These are phyloP conservation scores for Megalops cyprinoides DNA, from an alignment of 2,797 vertebrate species.

Conservation along the genomic window DNA sequence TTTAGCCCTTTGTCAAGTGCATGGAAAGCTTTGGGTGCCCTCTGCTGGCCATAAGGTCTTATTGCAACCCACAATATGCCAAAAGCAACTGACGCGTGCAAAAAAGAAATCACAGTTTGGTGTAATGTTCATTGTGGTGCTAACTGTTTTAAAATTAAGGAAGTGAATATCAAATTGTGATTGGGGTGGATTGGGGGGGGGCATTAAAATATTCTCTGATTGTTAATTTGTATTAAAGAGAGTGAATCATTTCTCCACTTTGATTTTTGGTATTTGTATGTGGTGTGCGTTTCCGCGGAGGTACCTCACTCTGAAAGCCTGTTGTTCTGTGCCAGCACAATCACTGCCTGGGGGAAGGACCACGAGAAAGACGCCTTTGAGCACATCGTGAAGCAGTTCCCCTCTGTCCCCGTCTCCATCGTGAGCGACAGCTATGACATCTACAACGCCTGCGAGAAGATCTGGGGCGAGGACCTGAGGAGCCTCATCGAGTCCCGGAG, in stretches of 20 bases:
- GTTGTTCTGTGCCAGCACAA: conserved; percentile 80
- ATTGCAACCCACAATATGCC: not conserved
- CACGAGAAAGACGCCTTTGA: conserved; percentile 96
- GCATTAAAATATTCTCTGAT: not conserved
- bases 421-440: conserved; percentile 99
- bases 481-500: conserved; percentile 88
- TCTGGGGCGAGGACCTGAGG: conserved; percentile 96
- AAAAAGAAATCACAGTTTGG: not conserved
- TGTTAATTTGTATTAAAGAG: not conserved
- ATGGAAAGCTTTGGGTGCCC: not conserved
- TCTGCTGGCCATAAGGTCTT: not conserved
- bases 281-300: too few species aligned
- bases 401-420: conserved; percentile 94
- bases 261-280: not conserved
- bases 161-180: not conserved
- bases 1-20: not conserved
- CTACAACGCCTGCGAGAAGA: conserved; percentile 98
- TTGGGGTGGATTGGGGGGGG: too few species aligned
- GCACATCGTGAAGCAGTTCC: conserved; percentile 96
- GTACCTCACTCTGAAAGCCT: conserved; percentile 30
- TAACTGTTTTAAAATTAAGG: too few species aligned
- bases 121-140: not conserved
- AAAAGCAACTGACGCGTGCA: not conserved
- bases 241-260: too few species aligned
- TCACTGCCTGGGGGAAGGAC: conserved; percentile 99